Percentiles rank a stretch among this genome's conserved stretches.
These are phyloP conservation scores for Spinibarbus caldwelli DNA, from an alignment of 2,797 vertebrate species.

Conservation along the genomic window DNA sequence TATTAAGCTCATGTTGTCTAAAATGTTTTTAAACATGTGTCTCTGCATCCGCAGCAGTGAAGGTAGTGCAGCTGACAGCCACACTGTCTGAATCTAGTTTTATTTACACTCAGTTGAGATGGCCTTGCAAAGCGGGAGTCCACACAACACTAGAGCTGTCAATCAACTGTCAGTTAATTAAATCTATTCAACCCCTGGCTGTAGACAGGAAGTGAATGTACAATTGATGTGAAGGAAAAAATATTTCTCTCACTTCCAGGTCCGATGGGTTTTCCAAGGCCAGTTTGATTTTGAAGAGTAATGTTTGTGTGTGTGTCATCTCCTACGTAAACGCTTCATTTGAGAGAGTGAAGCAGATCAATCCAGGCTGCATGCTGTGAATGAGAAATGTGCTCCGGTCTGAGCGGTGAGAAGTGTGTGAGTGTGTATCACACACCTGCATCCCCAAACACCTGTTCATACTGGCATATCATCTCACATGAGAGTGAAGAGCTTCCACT, in stretches of 20 bases:
- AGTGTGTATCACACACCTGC: not conserved
- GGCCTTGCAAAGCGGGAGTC: not conserved
- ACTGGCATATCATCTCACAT: constrained; percentile 3
- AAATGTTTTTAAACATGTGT: not conserved
- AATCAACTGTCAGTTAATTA: not conserved
- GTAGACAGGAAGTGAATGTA: not conserved
- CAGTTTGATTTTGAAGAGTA: not conserved
- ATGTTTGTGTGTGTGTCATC: not conserved
- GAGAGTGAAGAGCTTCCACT: not conserved
- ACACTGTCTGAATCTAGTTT: not conserved
- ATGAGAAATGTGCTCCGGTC: not conserved
- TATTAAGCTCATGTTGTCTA: not conserved
- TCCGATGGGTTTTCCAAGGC: not conserved
- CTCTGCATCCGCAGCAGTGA: not conserved
- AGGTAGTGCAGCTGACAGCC: not conserved
- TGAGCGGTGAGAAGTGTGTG: not conserved
- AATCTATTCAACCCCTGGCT: not conserved
- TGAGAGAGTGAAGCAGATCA: not conserved
- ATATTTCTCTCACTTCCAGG: too few relatives aligned
- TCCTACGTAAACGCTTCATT: not conserved
- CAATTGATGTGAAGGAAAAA: not conserved
- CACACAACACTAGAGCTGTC: not conserved
- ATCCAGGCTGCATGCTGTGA: not conserved
- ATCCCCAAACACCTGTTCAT: not conserved
- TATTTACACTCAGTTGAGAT: not conserved